phyloP scores from a whole-genome alignment of 1,140 invertebrate genomes.

The Drosophila orosa region DNA sequence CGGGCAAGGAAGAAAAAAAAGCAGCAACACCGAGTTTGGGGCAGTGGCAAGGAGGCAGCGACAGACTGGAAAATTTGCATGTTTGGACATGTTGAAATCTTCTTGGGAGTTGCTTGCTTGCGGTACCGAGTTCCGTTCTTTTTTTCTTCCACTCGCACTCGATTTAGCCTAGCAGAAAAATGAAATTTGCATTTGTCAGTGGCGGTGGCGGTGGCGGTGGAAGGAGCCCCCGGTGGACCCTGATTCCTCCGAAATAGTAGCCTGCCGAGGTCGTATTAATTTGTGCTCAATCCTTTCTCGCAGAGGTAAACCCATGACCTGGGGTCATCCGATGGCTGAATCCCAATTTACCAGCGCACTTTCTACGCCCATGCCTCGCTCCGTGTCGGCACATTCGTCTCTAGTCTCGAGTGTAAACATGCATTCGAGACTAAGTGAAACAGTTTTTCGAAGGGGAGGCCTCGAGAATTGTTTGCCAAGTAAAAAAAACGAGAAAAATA shows the following conservation, averaged over 20 bases:
- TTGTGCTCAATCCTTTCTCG: slow-evolving; percentile 29
- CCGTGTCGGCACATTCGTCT: slow-evolving; percentile 30
- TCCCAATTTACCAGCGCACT: slow-evolving; percentile 4
- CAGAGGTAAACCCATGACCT: slow-evolving; percentile 16
- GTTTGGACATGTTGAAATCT: slow-evolving; percentile 82
- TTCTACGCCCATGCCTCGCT: slow-evolving; percentile 33
- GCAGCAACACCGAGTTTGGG: slow-evolving; percentile 6
- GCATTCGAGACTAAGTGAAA: slow-evolving; percentile 50
- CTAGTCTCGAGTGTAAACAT: slow-evolving; percentile 60
- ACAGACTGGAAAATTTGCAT: slow-evolving; percentile 83
- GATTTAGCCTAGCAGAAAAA: slow-evolving; percentile 59
- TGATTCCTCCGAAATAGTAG: slow-evolving; percentile 4
- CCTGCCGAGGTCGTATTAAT: slow-evolving; percentile 24
- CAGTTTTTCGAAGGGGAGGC: slow-evolving; percentile 23
- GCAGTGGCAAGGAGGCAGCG: slow-evolving; percentile 56
- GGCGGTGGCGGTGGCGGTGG: slow-evolving; percentile 63
- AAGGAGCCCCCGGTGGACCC: slow-evolving; percentile 12
- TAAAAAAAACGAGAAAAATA: slow-evolving; percentile 32
- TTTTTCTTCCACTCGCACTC: slow-evolving; percentile 26
- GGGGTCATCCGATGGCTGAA: slow-evolving; percentile 13
- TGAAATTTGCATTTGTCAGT: slow-evolving; percentile 76
- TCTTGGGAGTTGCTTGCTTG: slow-evolving; percentile 70
- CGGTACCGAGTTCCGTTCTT: slow-evolving; percentile 40
- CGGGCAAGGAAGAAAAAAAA: slow-evolving; percentile 8
- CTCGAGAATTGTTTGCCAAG: slow-evolving; percentile 41